These are phyloP conservation scores for Xylota segnis DNA, from an alignment of 2,888 invertebrate species.

Conservation along the genomic window DNA sequence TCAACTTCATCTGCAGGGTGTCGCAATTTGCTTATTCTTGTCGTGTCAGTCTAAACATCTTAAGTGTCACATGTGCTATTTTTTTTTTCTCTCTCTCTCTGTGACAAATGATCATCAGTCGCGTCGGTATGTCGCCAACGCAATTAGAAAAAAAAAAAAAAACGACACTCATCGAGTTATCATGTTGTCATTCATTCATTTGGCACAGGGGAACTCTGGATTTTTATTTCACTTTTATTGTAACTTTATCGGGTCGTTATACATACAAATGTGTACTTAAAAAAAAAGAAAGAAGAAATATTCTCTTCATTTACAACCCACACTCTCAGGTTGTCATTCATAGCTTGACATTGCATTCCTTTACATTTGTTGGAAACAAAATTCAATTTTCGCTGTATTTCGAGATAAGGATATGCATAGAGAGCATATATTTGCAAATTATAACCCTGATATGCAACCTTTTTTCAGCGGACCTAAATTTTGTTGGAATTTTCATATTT, in stretches of 20 bases:
- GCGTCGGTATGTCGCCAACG: slow-evolving; percentile 40
- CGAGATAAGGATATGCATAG: slow-evolving; percentile 36
- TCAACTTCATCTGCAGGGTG: slow-evolving; percentile 4
- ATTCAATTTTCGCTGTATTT: slow-evolving; percentile 27
- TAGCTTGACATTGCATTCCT: slow-evolving; percentile 8
- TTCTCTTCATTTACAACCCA: not conserved
- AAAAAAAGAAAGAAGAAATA: too few species aligned
- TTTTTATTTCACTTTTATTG: not conserved
- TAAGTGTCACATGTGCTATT: slow-evolving; percentile 14
- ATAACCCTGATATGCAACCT: too few species aligned
- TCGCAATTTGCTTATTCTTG: slow-evolving; percentile 14
- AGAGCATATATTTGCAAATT: not conserved
- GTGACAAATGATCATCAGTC: slow-evolving; percentile 43
- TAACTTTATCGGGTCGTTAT: not conserved
- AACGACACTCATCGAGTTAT: not conserved
- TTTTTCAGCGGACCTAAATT: too few species aligned
- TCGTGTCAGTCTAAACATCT: slow-evolving; percentile 10
- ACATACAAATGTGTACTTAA: not conserved
- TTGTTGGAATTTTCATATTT: too few species aligned
- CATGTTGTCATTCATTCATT: not conserved
- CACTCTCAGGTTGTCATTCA: not conserved
- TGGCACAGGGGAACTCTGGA: too few species aligned
- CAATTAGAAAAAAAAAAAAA: not conserved
- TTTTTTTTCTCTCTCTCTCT: slow-evolving; percentile 4
- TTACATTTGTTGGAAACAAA: slow-evolving; percentile 3